These are phyloP conservation scores for Nomada lathburiana DNA, from an alignment of 2,888 invertebrate genomes.

Conservation along the genomic window DNA sequence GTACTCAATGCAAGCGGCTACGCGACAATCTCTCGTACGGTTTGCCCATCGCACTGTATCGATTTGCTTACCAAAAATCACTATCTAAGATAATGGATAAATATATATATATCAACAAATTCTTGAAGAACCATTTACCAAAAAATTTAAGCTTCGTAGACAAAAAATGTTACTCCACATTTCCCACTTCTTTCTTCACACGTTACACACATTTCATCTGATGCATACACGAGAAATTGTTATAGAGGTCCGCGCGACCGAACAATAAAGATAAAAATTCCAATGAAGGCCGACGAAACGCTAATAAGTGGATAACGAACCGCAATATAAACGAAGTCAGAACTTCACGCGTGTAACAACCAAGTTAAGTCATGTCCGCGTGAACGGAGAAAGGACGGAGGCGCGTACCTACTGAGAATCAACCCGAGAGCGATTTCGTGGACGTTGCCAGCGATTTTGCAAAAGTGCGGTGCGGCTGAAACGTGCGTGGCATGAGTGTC, in stretches of 20 bases:
- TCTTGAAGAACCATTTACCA: no score
- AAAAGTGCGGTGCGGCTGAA: slow-evolving; percentile 42
- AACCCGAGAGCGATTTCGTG: slow-evolving; percentile 19
- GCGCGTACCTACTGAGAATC: slow-evolving; percentile 35
- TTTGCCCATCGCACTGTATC: slow-evolving; percentile 6
- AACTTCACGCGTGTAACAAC: neutral
- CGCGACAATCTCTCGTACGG: neutral
- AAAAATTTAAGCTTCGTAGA: no score
- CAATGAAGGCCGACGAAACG: neutral
- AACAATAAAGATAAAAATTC: neutral
- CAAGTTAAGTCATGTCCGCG: neutral
- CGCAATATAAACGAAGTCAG: neutral
- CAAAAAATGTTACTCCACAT: no score
- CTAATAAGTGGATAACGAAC: neutral
- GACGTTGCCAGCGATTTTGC: slow-evolving; percentile 41
- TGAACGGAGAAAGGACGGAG: slow-evolving; percentile 10
- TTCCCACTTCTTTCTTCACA: no score
- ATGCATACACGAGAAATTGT: no score
- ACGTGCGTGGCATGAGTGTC: slow-evolving; percentile 57
- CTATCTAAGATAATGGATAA: neutral
- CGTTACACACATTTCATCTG: no score
- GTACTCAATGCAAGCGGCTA: slow-evolving; percentile 15
- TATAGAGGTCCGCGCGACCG: no score
- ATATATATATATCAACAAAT: no score
- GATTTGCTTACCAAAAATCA: slow-evolving; percentile 21